Conservation (phyloP, 2,888 invertebrate species). For the Drosophila dives region DNA sequence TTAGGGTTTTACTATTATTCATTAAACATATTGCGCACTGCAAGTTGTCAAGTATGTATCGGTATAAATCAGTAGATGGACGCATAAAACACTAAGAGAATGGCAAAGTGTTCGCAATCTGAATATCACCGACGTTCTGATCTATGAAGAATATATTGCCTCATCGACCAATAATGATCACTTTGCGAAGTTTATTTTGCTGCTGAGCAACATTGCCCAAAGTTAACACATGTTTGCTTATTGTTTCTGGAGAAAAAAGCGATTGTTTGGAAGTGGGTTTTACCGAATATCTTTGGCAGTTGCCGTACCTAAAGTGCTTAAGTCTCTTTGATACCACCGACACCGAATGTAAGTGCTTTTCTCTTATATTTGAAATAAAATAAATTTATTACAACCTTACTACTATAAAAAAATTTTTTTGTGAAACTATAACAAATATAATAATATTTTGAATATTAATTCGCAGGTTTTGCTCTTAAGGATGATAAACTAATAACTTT, state of each 20-base stretch:
- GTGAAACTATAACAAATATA: not conserved
- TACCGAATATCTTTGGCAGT: constrained; percentile 10
- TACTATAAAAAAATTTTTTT: not conserved
- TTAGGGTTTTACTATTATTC: not conserved
- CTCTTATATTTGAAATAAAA: not conserved
- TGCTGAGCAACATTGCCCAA: too few relatives aligned
- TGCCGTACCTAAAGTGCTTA: constrained; percentile 25
- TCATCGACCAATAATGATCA: constrained; percentile 14
- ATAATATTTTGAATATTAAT: not conserved
- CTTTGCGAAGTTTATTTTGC: constrained; percentile 18
- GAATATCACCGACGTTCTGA: constrained; percentile 8
- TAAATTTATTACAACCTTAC: too few relatives aligned
- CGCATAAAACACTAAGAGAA: constrained; percentile 29
- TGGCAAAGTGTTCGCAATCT: constrained; percentile 20
- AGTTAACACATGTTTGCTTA: constrained; percentile 30
- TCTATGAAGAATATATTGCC: constrained; percentile 42
- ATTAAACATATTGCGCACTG: constrained; percentile 14
- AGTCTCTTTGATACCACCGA: constrained; percentile 17
- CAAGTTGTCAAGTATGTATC: not conserved
- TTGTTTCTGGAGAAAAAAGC: constrained; percentile 16
- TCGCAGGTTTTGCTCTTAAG: constrained; percentile 19
- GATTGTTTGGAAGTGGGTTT: constrained; percentile 18
- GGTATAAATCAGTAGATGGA: constrained; percentile 24
- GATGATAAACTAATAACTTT: constrained; percentile 16
- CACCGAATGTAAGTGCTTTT: constrained; percentile 17